These are phyloP conservation scores for Vespertilio murinus DNA, from an alignment of 2,797 vertebrate species.

Conservation along the genomic window DNA sequence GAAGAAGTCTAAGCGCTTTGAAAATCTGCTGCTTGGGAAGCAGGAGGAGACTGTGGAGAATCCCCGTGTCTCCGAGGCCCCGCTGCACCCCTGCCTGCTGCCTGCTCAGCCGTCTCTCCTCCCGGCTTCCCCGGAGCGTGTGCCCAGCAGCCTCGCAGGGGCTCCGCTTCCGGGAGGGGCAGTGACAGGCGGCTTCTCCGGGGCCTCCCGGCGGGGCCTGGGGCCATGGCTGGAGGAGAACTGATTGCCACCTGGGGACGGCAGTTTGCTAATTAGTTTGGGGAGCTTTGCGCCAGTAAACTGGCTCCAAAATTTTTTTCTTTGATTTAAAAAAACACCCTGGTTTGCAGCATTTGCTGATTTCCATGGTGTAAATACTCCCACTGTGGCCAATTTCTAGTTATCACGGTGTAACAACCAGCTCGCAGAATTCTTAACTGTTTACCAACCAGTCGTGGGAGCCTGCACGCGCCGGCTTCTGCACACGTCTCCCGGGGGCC, in stretches of 20 bases:
- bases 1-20: background rate
- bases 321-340: slow-evolving; percentile 6
- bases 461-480: background rate
- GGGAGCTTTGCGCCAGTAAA: slow-evolving; percentile 3
- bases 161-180: background rate
- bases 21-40: background rate
- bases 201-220: background rate
- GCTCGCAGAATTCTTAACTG: slow-evolving; percentile 47
- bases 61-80: background rate
- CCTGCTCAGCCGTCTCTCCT: background rate
- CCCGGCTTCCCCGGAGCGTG: background rate
- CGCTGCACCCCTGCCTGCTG: background rate
- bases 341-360: slow-evolving; percentile 44
- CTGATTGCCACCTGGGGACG: background rate
- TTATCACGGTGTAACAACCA: background rate
- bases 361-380: slow-evolving; percentile 56
- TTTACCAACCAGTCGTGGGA: background rate
- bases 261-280: background rate
- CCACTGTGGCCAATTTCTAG: slow-evolving; percentile 62
- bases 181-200: background rate
- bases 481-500: background rate
- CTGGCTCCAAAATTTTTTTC: background rate
- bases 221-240: too few relatives aligned
- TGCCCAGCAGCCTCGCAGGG: background rate
- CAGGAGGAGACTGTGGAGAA: background rate